Conservation (phyloP, 2,113 vertebrate genomes). For the Chloropsis cyanopogon region DNA sequence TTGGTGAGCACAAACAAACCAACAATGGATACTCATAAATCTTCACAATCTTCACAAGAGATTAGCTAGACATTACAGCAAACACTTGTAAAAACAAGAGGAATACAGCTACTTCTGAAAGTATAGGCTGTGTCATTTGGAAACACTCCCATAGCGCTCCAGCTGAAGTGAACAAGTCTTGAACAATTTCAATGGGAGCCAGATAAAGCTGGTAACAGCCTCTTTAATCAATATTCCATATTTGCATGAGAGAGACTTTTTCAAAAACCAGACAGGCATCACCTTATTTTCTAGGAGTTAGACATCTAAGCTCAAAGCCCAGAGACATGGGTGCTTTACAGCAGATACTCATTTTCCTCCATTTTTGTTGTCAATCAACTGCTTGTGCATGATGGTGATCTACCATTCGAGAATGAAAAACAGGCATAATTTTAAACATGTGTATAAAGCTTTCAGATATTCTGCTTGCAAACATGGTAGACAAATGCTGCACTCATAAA, state of each 20-base stretch:
- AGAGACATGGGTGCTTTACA: background rate
- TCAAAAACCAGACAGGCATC: background rate
- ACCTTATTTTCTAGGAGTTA: background rate
- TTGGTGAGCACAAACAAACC: background rate
- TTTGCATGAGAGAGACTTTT: background rate
- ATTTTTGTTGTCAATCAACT: background rate
- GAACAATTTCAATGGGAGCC: background rate
- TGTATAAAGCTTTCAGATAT: background rate
- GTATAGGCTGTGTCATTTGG: background rate
- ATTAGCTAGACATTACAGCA: constrained; percentile 15
- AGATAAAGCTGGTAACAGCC: background rate
- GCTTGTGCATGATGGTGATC: background rate
- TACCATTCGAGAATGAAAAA: background rate
- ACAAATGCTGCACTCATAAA: background rate
- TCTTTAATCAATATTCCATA: background rate
- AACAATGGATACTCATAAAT: constrained; percentile 20
- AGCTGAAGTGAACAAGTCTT: background rate
- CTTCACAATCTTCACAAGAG: constrained; percentile 11
- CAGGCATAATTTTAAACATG: background rate
- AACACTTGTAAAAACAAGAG: background rate
- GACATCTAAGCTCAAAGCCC: background rate
- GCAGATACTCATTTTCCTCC: background rate
- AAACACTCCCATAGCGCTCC: background rate
- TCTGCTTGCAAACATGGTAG: background rate
- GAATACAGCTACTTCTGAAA: background rate